Conservation (phyloP, 2,888 invertebrate genomes). For the Amiota minor region DNA sequence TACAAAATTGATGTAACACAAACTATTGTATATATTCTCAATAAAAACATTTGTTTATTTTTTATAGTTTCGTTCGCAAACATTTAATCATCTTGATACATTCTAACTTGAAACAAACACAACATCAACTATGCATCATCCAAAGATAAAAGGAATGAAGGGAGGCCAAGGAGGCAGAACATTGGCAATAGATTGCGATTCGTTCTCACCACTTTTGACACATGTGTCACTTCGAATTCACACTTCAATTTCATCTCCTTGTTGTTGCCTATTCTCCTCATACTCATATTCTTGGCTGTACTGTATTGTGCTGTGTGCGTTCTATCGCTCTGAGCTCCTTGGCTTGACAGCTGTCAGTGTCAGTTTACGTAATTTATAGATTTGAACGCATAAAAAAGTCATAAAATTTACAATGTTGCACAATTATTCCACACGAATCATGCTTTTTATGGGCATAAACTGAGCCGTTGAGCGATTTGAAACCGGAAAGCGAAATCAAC, state of each 20-base stretch:
- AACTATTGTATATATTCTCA: slow-evolving; percentile 49
- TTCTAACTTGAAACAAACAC: neutral
- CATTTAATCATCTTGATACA: slow-evolving; percentile 67
- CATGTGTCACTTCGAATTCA: slow-evolving; percentile 62
- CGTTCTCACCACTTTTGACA: slow-evolving; percentile 60
- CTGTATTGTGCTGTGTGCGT: too few relatives aligned
- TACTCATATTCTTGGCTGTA: too few relatives aligned
- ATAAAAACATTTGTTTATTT: slow-evolving; percentile 59
- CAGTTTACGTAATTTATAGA: slow-evolving; percentile 67
- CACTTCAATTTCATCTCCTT: neutral
- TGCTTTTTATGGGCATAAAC: slow-evolving; percentile 12
- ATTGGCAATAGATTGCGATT: neutral
- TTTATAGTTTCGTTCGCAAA: slow-evolving; percentile 59
- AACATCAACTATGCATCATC: neutral
- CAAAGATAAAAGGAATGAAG: neutral
- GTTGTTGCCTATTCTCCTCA: neutral
- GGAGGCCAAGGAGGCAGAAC: neutral
- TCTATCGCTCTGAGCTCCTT: slow-evolving; percentile 36
- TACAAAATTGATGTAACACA: slow-evolving; percentile 7
- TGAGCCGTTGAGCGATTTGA: neutral
- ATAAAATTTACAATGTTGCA: slow-evolving; percentile 65
- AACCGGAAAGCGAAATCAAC: slow-evolving; percentile 6
- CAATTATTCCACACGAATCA: slow-evolving; percentile 18
- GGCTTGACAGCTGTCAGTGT: slow-evolving; percentile 64
- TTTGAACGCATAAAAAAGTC: slow-evolving; percentile 66